Percentiles rank a stretch among this genome's conserved stretches.
Conservation (phyloP, 2,113 vertebrate species). For the Alaudala cheleensis region DNA sequence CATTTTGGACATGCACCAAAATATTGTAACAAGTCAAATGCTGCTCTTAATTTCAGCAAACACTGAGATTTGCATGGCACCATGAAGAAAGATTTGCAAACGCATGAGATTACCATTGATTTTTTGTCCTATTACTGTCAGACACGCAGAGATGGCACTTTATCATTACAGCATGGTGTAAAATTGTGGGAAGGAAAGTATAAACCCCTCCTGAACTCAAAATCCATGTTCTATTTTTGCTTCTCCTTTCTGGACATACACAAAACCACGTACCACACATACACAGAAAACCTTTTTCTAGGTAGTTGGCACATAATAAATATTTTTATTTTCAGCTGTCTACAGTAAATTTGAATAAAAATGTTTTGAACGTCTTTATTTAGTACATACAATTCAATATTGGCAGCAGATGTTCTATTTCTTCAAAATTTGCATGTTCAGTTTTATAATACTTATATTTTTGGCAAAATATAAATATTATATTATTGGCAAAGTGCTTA, state of each 20-base stretch:
- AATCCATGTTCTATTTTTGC: not conserved
- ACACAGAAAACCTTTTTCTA: not conserved
- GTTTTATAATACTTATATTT: not conserved
- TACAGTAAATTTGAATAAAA: not conserved
- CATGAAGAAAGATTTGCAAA: not conserved
- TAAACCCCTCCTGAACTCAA: not conserved
- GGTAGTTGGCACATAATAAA: not conserved
- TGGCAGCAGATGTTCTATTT: constrained; percentile 20
- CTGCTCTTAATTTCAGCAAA: not conserved
- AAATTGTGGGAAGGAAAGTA: not conserved
- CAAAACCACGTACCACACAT: not conserved
- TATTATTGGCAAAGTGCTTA: not conserved
- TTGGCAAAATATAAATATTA: not conserved
- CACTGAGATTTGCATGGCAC: not conserved
- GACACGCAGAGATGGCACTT: not conserved
- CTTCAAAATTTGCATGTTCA: constrained; percentile 4
- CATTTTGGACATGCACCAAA: not conserved
- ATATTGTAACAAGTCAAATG: not conserved
- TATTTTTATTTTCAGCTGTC: not conserved
- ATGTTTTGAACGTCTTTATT: not conserved
- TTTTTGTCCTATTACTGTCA: not conserved
- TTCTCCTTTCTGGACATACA: not conserved
- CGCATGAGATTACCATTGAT: not conserved
- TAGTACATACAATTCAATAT: not conserved
- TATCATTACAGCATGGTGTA: not conserved